phyloP scores from a whole-genome alignment of 2,113 vertebrate species.

The Boleophthalmus pectinirostris region DNA sequence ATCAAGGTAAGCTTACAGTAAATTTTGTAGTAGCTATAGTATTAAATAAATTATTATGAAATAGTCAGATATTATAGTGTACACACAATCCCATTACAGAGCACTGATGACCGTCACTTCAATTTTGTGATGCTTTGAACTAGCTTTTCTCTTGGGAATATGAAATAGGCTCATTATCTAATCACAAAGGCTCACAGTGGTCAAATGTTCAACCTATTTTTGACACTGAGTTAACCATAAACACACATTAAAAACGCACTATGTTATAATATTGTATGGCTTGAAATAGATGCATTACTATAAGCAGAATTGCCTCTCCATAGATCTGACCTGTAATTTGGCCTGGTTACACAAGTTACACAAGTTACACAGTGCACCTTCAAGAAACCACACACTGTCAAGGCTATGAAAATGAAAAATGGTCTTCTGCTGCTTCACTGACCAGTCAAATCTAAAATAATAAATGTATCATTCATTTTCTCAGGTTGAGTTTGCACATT shows the following conservation, averaged over 20 bases:
- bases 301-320: no score
- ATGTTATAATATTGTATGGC: no score
- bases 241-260: background rate
- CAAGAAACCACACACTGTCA: background rate
- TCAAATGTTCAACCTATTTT: background rate
- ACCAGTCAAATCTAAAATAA: constrained; percentile 5
- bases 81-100: no score
- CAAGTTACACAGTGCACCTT: no score
- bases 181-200: background rate
- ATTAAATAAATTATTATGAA: background rate
- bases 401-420: background rate
- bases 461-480: background rate
- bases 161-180: background rate
- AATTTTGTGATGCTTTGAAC: no score
- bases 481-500: background rate
- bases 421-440: background rate
- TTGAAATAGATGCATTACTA: no score
- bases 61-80: background rate
- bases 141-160: background rate
- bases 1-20: background rate
- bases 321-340: no score
- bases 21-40: background rate
- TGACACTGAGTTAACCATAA: background rate
- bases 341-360: no score
- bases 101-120: background rate